Evolutionary conservation across 1,140 invertebrate genomes (phyloP).

Genomic region (Bradynema listronoti): DNA sequence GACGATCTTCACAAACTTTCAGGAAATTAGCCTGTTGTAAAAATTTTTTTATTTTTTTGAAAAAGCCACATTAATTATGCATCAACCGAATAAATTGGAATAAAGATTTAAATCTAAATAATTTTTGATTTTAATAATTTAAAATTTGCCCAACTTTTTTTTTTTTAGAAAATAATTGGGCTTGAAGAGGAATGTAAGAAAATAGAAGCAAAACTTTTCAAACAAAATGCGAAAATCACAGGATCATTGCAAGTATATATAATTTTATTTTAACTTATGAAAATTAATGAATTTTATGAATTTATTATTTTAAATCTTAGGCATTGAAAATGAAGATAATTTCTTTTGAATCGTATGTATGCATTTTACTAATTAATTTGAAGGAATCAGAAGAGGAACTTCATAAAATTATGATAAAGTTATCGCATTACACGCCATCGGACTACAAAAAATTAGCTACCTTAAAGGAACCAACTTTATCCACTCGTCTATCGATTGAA

Average conservation of each 20-base stretch:
- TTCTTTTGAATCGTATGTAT: not conserved
- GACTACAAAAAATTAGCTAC: slow-evolving; percentile 27
- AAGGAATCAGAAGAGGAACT: slow-evolving; percentile 28
- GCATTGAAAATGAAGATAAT: not conserved
- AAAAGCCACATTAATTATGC: too few species aligned
- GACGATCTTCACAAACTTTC: too few species aligned
- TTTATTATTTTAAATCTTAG: not conserved
- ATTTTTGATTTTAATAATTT: not conserved
- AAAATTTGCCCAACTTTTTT: too few species aligned
- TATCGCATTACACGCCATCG: slow-evolving; percentile 4
- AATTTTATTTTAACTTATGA: not conserved
- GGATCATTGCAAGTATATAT: slow-evolving; percentile 4
- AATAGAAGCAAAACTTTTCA: slow-evolving; percentile 20
- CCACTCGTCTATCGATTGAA: slow-evolving; percentile 25
- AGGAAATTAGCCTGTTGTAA: too few species aligned
- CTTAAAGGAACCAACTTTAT: slow-evolving; percentile 19
- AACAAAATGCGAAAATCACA: slow-evolving; percentile 31
- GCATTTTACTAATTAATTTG: not conserved
- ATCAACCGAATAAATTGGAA: too few species aligned
- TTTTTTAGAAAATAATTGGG: slow-evolving; percentile 25
- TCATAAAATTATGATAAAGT: slow-evolving; percentile 7
- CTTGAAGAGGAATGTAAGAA: slow-evolving; percentile 15
- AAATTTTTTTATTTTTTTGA: too few species aligned
- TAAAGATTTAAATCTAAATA: slow-evolving; percentile 13
- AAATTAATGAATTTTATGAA: not conserved